Conservation (phyloP, 1,140 invertebrate species). For the Leguminivora glycinivorella region DNA sequence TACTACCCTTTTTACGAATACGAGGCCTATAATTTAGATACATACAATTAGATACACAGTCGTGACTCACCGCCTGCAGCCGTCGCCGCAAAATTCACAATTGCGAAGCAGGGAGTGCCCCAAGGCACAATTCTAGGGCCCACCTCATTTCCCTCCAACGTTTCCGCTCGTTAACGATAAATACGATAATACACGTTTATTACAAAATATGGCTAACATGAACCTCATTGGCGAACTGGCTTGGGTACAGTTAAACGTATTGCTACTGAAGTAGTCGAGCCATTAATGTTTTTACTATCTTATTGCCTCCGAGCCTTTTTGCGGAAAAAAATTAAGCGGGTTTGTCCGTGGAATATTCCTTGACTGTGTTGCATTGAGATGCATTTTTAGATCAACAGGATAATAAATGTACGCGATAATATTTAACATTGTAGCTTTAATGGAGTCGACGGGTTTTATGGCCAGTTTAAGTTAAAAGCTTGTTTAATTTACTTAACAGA, state of each 20-base stretch:
- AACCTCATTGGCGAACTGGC: slow-evolving; percentile 50
- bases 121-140: slow-evolving; percentile 53
- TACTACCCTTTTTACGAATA: background rate
- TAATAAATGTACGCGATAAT: slow-evolving; percentile 27
- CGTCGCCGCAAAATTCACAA: slow-evolving; percentile 35
- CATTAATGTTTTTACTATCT: slow-evolving; percentile 40
- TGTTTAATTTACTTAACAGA: slow-evolving; percentile 78
- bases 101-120: slow-evolving; percentile 45
- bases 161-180: slow-evolving; percentile 68
- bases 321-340: slow-evolving; percentile 17
- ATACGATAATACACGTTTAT: slow-evolving; percentile 61
- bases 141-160: slow-evolving; percentile 50
- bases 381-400: slow-evolving; percentile 16
- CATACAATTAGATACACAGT: slow-evolving; percentile 24
- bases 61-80: slow-evolving; percentile 30
- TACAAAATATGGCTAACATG: slow-evolving; percentile 60
- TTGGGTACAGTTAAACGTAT: slow-evolving; percentile 62
- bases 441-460: slow-evolving; percentile 7
- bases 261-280: slow-evolving; percentile 53
- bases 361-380: slow-evolving; percentile 14
- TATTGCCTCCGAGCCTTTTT: slow-evolving; percentile 38
- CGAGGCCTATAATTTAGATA: slow-evolving; percentile 4
- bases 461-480: slow-evolving; percentile 11
- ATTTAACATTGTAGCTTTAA: slow-evolving; percentile 22
- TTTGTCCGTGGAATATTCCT: slow-evolving; percentile 26